phyloP scores from a whole-genome alignment of 2,797 vertebrate species.

The Chanos chanos region DNA sequence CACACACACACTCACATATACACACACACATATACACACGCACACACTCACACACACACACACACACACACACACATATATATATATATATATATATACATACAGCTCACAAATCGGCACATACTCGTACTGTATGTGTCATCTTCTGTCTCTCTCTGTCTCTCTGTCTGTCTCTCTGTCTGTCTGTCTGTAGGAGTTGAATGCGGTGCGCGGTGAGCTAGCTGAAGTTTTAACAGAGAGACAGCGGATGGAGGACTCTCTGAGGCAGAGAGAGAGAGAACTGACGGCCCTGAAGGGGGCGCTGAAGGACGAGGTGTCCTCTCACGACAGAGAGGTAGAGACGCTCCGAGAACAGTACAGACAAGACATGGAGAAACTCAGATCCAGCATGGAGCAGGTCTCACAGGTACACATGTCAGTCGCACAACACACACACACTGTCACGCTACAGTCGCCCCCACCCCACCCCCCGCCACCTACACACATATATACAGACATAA shows the following conservation, averaged over 20 bases:
- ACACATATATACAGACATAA: neutral
- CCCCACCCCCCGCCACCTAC: too few species aligned
- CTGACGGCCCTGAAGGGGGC: slow-evolving; percentile 89
- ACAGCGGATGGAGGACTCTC: slow-evolving; percentile 80
- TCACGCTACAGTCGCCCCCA: too few species aligned
- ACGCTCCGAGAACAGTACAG: slow-evolving; percentile 82
- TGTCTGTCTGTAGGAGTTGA: slow-evolving; percentile 73
- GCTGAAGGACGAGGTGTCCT: slow-evolving; percentile 90
- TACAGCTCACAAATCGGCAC: neutral
- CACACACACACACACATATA: neutral
- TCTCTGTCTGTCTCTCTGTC: neutral
- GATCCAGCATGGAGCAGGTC: slow-evolving; percentile 83
- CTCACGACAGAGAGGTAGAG: slow-evolving; percentile 85
- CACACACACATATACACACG: slow-evolving; percentile 60
- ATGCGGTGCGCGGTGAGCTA: slow-evolving; percentile 74
- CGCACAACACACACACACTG: too few species aligned
- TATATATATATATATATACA: slow-evolving; percentile 7
- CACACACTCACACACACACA: too few species aligned
- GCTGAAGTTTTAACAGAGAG: slow-evolving; percentile 68
- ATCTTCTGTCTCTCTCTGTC: neutral
- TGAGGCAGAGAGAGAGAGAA: slow-evolving; percentile 84
- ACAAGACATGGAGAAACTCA: slow-evolving; percentile 82
- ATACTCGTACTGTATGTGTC: slow-evolving; percentile 21
- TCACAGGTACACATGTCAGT: slow-evolving; percentile 83
- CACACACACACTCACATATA: slow-evolving; percentile 24